Evolutionary conservation across 37 sponge, comb jelly and placozoan species (phyloP).

Genomic region (Amphimedon queenslandica): DNA sequence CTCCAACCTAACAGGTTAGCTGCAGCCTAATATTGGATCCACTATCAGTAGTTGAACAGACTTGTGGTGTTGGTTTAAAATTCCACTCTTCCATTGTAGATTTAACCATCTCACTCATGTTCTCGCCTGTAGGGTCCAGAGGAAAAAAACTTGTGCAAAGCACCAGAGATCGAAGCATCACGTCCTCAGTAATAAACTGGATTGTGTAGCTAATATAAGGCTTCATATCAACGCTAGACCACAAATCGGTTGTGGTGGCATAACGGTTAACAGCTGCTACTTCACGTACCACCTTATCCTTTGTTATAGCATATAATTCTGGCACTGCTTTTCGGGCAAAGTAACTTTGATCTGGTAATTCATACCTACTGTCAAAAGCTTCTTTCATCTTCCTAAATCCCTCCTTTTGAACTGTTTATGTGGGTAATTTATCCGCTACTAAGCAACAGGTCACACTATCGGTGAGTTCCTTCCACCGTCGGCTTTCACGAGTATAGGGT

Average conservation of each 20-base stretch:
- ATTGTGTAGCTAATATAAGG: conserved; percentile 25
- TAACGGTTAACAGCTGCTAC: neutral
- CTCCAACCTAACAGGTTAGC: neutral
- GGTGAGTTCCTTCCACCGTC: conserved; percentile 29
- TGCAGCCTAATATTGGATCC: conserved; percentile 12
- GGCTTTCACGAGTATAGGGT: conserved; percentile 4
- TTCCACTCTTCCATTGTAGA: conserved; percentile 15
- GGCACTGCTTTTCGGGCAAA: conserved; percentile 20
- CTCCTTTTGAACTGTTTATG: conserved; percentile 9
- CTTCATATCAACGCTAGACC: conserved; percentile 16
- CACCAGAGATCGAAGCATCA: conserved; percentile 1
- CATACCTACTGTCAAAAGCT: conserved; percentile 17
- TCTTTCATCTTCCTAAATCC: conserved; percentile 9
- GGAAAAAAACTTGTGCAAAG: conserved; percentile 12
- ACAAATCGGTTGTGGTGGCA: conserved; percentile 21
- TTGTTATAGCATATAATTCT: conserved; percentile 16
- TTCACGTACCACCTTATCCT: neutral
- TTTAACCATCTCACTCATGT: conserved; percentile 16
- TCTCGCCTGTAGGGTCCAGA: conserved; percentile 13
- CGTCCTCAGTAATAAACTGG: conserved; percentile 19
- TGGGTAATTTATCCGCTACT: conserved; percentile 4
- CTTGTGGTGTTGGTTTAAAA: neutral
- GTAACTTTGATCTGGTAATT: conserved; percentile 10
- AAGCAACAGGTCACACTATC: conserved; percentile 20
- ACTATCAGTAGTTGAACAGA: conserved; percentile 29